These are phyloP conservation scores for Conus canariensis DNA, from an alignment of 2,888 invertebrate species.

Conservation along the genomic window DNA sequence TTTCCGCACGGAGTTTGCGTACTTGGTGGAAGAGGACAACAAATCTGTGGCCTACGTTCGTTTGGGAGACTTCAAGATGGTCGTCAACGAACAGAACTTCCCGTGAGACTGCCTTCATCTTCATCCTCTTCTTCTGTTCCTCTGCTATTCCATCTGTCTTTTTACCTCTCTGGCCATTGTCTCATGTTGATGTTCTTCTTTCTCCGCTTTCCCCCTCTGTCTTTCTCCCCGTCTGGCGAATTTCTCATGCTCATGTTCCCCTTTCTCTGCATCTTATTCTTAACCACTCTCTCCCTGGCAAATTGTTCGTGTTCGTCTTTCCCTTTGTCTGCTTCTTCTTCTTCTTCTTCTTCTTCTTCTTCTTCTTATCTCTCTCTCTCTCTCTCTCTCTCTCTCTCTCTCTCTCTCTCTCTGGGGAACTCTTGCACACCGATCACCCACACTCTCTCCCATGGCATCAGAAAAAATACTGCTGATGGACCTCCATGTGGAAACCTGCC, in stretches of 20 bases:
- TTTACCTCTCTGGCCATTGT: background rate
- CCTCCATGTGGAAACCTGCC: too few relatives aligned
- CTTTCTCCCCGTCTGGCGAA: background rate
- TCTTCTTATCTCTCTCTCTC: slow-evolving; percentile 24
- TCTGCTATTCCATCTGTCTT: background rate
- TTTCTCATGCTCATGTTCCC: background rate
- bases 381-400: background rate
- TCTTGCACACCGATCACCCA: too few relatives aligned
- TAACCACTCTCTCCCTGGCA: slow-evolving; percentile 3
- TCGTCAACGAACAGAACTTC: background rate
- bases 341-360: background rate
- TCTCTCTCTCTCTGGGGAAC: background rate
- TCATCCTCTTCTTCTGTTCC: background rate
- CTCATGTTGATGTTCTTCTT: background rate
- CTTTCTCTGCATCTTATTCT: background rate
- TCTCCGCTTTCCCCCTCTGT: background rate
- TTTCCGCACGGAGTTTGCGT: slow-evolving; percentile 5
- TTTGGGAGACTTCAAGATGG: slow-evolving; percentile 1
- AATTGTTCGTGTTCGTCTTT: background rate
- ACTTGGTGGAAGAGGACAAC: background rate
- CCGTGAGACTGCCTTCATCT: background rate
- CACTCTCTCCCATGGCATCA: too few relatives aligned
- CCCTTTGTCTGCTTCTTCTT: background rate
- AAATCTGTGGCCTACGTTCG: background rate
- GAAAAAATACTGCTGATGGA: too few relatives aligned